Evolutionary conservation across 2,797 vertebrate species (phyloP).

Genomic region (Paratrypauchen microcephalus): DNA sequence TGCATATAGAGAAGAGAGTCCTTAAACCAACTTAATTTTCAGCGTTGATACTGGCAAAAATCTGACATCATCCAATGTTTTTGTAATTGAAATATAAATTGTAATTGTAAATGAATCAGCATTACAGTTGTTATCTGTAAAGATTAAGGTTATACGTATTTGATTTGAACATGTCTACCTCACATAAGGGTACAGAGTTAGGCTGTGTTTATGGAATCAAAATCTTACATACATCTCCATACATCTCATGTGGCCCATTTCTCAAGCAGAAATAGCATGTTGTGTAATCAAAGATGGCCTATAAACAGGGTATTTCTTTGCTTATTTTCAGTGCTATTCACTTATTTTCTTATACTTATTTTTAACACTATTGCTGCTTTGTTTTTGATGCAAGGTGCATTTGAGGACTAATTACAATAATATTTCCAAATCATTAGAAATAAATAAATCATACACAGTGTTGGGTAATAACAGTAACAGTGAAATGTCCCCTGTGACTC

Average conservation of each 20-base stretch:
- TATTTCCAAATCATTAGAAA: neutral
- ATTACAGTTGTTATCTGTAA: too few species aligned
- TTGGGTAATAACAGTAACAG: neutral
- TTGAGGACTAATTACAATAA: slow-evolving; percentile 5
- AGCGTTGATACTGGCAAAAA: too few species aligned
- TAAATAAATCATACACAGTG: neutral
- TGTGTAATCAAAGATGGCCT: neutral
- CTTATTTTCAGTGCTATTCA: neutral
- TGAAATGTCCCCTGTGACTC: slow-evolving; percentile 8
- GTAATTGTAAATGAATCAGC: too few species aligned
- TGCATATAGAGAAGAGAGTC: too few species aligned
- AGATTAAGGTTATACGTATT: too few species aligned
- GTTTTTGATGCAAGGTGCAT: neutral
- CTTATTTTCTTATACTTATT: neutral
- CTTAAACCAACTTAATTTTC: too few species aligned
- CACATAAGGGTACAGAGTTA: too few species aligned
- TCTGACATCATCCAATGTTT: too few species aligned
- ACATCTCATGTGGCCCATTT: neutral
- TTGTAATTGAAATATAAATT: too few species aligned
- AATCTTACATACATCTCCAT: neutral
- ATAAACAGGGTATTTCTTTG: neutral
- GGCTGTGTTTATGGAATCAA: too few species aligned
- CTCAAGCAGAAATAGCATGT: neutral
- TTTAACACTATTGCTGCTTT: neutral
- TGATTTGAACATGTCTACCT: too few species aligned